Evolutionary conservation across 2,797 vertebrate genomes (phyloP).

Genomic region (Chelmon rostratus): DNA sequence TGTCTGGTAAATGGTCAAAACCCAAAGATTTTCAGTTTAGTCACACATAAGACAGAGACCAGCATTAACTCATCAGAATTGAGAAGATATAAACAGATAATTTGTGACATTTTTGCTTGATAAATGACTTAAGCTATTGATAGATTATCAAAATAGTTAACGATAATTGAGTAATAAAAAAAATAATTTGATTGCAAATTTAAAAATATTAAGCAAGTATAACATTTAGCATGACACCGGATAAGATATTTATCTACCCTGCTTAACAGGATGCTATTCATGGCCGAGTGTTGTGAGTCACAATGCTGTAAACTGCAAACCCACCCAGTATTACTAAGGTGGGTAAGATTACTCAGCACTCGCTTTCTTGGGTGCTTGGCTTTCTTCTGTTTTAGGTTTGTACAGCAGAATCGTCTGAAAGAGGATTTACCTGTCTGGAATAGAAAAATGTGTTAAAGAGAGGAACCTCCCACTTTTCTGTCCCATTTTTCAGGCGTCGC

Average conservation of each 20-base stretch:
- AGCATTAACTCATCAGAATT: background rate
- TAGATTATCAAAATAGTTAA: background rate
- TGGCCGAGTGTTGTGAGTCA: conserved; percentile 55
- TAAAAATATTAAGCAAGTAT: background rate
- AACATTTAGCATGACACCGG: background rate
- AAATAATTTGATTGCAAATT: fast-evolving
- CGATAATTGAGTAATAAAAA: too few relatives aligned
- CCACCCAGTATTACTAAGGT: conserved; percentile 50
- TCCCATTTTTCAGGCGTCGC: conserved; percentile 27
- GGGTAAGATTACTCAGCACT: conserved; percentile 39
- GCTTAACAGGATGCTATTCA: conserved; percentile 32
- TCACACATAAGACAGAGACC: background rate
- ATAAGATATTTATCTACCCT: background rate
- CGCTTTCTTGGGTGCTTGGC: background rate
- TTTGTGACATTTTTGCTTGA: background rate
- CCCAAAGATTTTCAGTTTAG: background rate
- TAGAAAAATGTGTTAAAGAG: background rate
- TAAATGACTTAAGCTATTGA: background rate
- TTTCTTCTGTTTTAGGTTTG: conserved; percentile 9
- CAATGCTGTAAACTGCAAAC: conserved; percentile 15
- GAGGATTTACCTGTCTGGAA: background rate
- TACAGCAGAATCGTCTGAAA: background rate
- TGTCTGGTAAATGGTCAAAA: background rate
- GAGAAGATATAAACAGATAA: background rate
- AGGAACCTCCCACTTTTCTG: background rate